A percentile compares a stretch with the other conserved stretches of the same genome.
Evolutionary conservation across 2,113 vertebrate genomes (phyloP).

Genomic region (Protomyctophum bolini): DNA sequence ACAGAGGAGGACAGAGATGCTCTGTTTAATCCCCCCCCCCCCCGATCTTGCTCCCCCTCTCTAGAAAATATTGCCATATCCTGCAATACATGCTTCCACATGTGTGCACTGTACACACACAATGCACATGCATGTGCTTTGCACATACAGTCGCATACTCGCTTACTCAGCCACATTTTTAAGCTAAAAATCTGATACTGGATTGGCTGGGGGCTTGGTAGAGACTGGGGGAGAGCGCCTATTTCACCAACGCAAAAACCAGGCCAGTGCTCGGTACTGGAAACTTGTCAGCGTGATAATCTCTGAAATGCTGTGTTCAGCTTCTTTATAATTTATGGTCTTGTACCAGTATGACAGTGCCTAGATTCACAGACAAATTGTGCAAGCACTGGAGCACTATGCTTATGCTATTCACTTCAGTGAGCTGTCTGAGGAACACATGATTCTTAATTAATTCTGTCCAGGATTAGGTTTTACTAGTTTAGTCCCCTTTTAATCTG

Average conservation of each 20-base stretch:
- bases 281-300: no score
- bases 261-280: no score
- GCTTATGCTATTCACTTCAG: no score
- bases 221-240: no score
- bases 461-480: background rate
- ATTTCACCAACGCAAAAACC: no score
- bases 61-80: conserved; percentile 30
- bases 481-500: background rate
- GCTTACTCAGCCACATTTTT: no score
- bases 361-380: background rate
- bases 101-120: conserved; percentile 7
- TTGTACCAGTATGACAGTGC: no score
- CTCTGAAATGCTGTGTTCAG: no score
- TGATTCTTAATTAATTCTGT: background rate
- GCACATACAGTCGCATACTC: no score
- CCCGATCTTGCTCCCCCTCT: background rate
- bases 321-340: no score
- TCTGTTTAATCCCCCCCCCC: conserved; percentile 56
- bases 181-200: no score
- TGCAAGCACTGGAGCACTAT: background rate
- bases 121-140: background rate
- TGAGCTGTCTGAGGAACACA: background rate
- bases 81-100: background rate
- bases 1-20: conserved; percentile 71
- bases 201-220: no score